phyloP scores from a whole-genome alignment of 1,140 invertebrate species.

The Conus betulinus region DNA sequence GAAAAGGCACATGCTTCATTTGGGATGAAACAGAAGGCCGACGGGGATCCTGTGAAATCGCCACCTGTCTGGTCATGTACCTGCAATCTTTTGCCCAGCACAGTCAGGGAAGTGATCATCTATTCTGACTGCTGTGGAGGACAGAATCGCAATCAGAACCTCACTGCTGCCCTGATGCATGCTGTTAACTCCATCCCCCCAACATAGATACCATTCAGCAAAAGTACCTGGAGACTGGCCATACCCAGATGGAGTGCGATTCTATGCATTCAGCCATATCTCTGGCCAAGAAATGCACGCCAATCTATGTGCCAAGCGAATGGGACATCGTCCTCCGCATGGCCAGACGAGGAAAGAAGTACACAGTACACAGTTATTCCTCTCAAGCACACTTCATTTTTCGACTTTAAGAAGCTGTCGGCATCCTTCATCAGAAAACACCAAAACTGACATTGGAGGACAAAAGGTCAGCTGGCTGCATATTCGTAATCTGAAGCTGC shows the following conservation, averaged over 20 bases:
- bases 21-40: slow-evolving; percentile 61
- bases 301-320: slow-evolving; percentile 35
- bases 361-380: slow-evolving; percentile 37
- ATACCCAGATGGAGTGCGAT: slow-evolving; percentile 63
- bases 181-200: not conserved
- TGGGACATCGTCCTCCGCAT: slow-evolving; percentile 40
- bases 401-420: slow-evolving; percentile 35
- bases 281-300: slow-evolving; percentile 34
- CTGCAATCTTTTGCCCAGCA: slow-evolving; percentile 9
- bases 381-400: slow-evolving; percentile 39
- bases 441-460: slow-evolving; percentile 17
- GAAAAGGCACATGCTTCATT: slow-evolving; percentile 52
- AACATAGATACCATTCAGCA: slow-evolving; percentile 42
- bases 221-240: slow-evolving; percentile 56
- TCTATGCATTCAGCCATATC: slow-evolving; percentile 63
- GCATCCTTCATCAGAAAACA: not conserved
- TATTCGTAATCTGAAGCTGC: slow-evolving; percentile 34
- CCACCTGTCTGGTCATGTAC: slow-evolving; percentile 24
- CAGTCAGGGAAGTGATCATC: slow-evolving; percentile 50
- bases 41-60: slow-evolving; percentile 46
- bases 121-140: slow-evolving; percentile 68
- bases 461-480: slow-evolving; percentile 43
- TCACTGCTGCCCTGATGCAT: not conserved
- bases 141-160: slow-evolving; percentile 43
- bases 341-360: slow-evolving; percentile 37